A percentile compares a stretch with the other conserved stretches of the same genome.
These are phyloP conservation scores for Egretta garzetta DNA, from an alignment of 2,113 vertebrate genomes.

Conservation along the genomic window DNA sequence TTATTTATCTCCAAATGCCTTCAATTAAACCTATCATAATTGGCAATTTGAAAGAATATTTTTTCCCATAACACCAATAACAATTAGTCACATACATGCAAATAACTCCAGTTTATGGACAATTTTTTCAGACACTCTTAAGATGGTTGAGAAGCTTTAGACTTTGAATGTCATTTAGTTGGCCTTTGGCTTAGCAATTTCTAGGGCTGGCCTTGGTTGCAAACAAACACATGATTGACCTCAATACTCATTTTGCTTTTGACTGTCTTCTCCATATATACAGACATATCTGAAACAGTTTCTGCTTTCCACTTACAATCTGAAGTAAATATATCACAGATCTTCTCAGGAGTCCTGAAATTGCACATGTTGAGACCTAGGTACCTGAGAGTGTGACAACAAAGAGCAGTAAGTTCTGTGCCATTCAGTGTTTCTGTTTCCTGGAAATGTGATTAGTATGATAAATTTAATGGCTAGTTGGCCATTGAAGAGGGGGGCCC, in stretches of 20 bases:
- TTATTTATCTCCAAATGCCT: neutral
- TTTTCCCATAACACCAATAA: fast-evolving
- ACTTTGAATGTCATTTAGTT: neutral
- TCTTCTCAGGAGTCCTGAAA: neutral
- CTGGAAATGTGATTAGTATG: neutral
- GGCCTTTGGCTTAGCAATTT: neutral
- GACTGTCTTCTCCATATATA: neutral
- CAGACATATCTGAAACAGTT: neutral
- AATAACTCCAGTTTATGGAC: neutral
- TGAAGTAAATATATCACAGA: neutral
- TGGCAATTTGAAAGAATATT: neutral
- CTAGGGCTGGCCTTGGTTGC: neutral
- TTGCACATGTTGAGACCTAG: neutral
- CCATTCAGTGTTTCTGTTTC: neutral
- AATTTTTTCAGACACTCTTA: neutral
- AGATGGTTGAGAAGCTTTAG: neutral
- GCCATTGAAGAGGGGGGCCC: neutral
- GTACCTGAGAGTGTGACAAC: neutral
- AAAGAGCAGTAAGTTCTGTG: neutral
- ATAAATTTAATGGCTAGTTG: neutral
- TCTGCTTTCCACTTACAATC: neutral
- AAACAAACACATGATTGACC: neutral
- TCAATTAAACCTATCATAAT: neutral
- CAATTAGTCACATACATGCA: neutral
- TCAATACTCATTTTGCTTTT: neutral